Evolutionary conservation across 2,797 vertebrate genomes (phyloP).

Genomic region (Micrastur ruficollis): DNA sequence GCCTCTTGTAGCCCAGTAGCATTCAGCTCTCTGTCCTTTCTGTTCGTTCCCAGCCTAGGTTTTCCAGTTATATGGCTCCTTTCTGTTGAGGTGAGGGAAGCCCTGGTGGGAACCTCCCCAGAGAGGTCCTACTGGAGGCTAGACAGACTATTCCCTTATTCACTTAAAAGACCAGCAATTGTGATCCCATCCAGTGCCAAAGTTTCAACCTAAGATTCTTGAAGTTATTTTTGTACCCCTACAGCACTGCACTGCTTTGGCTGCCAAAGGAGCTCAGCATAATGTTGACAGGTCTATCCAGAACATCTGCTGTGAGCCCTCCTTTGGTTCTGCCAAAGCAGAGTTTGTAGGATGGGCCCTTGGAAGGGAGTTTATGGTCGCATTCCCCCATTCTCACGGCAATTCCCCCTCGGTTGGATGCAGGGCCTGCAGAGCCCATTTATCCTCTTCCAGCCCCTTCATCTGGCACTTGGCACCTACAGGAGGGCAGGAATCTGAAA

Average conservation of each 20-base stretch:
- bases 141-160: background rate
- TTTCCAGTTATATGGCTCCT: background rate
- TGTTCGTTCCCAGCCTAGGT: background rate
- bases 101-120: background rate
- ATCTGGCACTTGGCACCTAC: constrained; percentile 32
- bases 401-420: background rate
- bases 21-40: background rate
- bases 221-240: constrained; percentile 3
- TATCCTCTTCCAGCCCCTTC: constrained; percentile 42
- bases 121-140: background rate
- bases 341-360: background rate
- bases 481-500: constrained; percentile 47
- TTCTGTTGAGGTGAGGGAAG: background rate
- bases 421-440: constrained; percentile 14
- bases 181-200: background rate
- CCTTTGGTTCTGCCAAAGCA: background rate
- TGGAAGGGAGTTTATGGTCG: background rate
- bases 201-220: background rate
- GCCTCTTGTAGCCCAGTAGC: background rate
- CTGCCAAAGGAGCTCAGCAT: background rate
- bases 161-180: background rate
- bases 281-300: background rate
- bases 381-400: background rate
- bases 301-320: background rate
- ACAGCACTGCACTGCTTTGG: background rate